Percentiles rank a stretch among this genome's conserved stretches.
phyloP scores from a whole-genome alignment of 2,113 vertebrate species.

The Tetraodon nigroviridis region DNA sequence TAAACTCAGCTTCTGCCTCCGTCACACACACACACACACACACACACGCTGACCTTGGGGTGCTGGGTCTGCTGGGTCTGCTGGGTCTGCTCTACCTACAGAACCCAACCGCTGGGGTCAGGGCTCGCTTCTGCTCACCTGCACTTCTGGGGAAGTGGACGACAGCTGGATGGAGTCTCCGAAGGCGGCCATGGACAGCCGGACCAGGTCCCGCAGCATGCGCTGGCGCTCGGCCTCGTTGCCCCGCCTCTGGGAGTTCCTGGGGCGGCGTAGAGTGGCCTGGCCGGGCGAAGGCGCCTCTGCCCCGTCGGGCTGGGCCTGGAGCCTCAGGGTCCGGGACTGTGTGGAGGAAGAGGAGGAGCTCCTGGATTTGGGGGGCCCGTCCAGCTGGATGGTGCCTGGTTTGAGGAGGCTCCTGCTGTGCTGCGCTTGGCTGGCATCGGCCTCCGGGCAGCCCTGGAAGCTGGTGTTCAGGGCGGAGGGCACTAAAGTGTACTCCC shows the following conservation, averaged over 20 bases:
- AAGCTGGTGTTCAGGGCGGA: slow-evolving; percentile 79
- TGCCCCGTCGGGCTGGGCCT: slow-evolving; percentile 20
- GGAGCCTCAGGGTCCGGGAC: slow-evolving; percentile 58
- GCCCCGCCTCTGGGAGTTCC: slow-evolving; percentile 43
- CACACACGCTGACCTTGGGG: no score
- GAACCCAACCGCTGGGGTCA: no score
- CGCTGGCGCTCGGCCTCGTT: slow-evolving; percentile 69
- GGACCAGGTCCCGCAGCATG: slow-evolving; percentile 86
- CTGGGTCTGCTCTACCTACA: no score
- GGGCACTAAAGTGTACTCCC: slow-evolving; percentile 68
- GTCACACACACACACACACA: slow-evolving; percentile 21
- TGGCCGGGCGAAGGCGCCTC: slow-evolving; percentile 30
- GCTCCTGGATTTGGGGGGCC: slow-evolving; percentile 62
- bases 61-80: no score
- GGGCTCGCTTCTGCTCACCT: slow-evolving; percentile 77
- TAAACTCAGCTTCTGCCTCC: slow-evolving; percentile 52
- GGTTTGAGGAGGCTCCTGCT: slow-evolving; percentile 66
- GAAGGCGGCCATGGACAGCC: slow-evolving; percentile 90
- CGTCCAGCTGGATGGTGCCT: slow-evolving; percentile 65
- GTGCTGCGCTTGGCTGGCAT: slow-evolving; percentile 33
- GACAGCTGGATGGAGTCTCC: slow-evolving; percentile 81
- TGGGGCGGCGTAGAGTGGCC: slow-evolving; percentile 70
- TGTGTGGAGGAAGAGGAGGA: slow-evolving; percentile 56
- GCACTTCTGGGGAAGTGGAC: slow-evolving; percentile 85
- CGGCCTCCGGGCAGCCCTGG: slow-evolving; percentile 61